A percentile compares a stretch with the other conserved stretches of the same genome.
Evolutionary conservation across 1,140 invertebrate species (phyloP).

Genomic region (Ips typographus): DNA sequence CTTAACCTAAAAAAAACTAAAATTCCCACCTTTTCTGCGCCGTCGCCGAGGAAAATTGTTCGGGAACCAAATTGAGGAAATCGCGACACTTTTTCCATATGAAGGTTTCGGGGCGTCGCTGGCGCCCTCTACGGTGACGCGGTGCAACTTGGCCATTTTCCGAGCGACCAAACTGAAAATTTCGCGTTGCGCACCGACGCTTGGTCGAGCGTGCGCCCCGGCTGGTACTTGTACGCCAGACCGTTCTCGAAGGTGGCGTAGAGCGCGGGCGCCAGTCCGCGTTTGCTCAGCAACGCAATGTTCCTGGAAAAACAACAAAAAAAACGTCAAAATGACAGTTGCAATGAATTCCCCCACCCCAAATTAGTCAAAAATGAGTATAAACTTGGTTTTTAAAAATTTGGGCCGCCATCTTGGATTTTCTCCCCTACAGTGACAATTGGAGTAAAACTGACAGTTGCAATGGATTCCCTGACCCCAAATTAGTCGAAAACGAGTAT

Average conservation of each 20-base stretch:
- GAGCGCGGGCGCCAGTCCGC: constrained; percentile 79
- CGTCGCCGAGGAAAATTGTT: constrained; percentile 59
- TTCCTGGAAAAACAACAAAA: constrained; percentile 59
- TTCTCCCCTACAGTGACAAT: no score
- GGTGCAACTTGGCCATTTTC: constrained; percentile 81
- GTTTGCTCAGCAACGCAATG: constrained; percentile 67
- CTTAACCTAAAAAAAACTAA: background rate
- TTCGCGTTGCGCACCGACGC: constrained; percentile 65
- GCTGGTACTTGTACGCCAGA: constrained; percentile 88
- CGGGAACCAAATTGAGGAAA: constrained; percentile 73
- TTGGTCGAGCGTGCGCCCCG: constrained; percentile 75
- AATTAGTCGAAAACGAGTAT: no score
- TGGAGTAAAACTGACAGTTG: no score
- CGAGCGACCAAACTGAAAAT: constrained; percentile 76
- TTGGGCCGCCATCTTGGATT: no score
- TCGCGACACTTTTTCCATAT: constrained; percentile 75
- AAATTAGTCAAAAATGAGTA: no score
- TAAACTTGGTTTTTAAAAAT: no score
- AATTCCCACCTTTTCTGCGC: constrained; percentile 61
- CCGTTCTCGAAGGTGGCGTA: constrained; percentile 95
- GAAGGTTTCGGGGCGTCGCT: constrained; percentile 57
- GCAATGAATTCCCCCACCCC: no score
- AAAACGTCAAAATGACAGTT: background rate
- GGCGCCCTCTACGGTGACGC: constrained; percentile 54
- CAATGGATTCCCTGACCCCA: no score